phyloP scores from a whole-genome alignment of 2,797 vertebrate species.

The Anabas testudineus region DNA sequence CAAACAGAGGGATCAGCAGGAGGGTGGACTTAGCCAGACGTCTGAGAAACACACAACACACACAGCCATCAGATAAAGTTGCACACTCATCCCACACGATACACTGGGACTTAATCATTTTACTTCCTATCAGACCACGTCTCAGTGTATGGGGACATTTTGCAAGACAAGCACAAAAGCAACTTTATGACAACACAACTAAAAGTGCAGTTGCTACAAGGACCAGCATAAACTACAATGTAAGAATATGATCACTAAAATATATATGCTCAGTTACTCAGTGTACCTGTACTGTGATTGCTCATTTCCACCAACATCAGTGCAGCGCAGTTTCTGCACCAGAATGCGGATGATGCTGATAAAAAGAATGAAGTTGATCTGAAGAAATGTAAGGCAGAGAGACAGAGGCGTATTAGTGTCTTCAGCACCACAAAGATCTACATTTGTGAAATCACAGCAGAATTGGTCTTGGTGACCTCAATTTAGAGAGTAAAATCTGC shows the following conservation, averaged over 20 bases:
- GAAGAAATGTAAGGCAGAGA: constrained; percentile 5
- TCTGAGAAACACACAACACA: constrained; percentile 73
- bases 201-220: too few species aligned
- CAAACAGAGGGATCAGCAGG: constrained; percentile 94
- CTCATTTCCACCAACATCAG: constrained; percentile 90
- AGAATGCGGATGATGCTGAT: constrained; percentile 94
- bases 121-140: too few species aligned
- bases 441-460: neutral
- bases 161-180: too few species aligned
- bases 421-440: neutral
- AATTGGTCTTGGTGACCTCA: neutral
- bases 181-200: too few species aligned
- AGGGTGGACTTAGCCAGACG: constrained; percentile 95
- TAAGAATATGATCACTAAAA: neutral
- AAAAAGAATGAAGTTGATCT: constrained; percentile 93
- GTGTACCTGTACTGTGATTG: constrained; percentile 91
- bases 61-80: neutral
- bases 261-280: neutral
- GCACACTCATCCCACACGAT: neutral
- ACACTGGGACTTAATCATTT: too few species aligned
- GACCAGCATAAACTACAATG: neutral
- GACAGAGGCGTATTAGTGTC: accelerated
- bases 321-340: constrained; percentile 91
- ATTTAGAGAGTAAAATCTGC: too few species aligned
- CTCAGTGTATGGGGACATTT: too few species aligned